Conservation (phyloP, 1,140 invertebrate genomes). For the Saccostrea glomerata region DNA sequence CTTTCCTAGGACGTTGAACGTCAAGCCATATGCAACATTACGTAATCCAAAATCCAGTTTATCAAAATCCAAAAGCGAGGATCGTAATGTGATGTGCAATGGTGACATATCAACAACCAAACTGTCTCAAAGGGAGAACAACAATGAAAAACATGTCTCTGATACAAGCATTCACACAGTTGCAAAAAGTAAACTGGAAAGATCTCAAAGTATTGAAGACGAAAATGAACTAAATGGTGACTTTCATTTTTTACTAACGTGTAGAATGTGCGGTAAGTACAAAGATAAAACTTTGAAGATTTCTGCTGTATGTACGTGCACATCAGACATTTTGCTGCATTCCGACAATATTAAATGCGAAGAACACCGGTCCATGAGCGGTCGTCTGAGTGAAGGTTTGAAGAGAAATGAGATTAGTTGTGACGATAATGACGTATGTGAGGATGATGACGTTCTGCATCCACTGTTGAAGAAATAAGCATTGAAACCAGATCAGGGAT, state of each 20-base stretch:
- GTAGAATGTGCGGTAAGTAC: background rate
- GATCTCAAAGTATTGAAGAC: background rate
- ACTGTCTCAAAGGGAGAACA: background rate
- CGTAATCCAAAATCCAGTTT: background rate
- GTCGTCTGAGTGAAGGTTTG: background rate
- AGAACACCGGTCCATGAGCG: background rate
- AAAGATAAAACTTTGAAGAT: background rate
- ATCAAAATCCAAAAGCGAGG: slow-evolving; percentile 1
- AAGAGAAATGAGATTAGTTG: background rate
- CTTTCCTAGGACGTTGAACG: background rate
- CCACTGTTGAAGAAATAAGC: background rate
- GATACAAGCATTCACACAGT: background rate
- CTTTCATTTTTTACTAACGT: background rate
- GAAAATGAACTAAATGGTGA: background rate
- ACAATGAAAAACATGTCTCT: background rate
- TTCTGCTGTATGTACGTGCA: background rate
- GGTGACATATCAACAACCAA: background rate
- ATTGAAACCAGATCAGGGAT: background rate
- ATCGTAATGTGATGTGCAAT: background rate
- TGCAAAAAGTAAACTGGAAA: background rate
- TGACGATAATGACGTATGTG: slow-evolving; percentile 7
- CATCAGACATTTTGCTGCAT: background rate
- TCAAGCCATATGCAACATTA: slow-evolving; percentile 7
- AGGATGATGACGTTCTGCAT: slow-evolving; percentile 24
- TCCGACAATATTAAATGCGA: background rate